These are phyloP conservation scores for Brachycybe producta DNA, from an alignment of 2,888 invertebrate genomes.

Conservation along the genomic window DNA sequence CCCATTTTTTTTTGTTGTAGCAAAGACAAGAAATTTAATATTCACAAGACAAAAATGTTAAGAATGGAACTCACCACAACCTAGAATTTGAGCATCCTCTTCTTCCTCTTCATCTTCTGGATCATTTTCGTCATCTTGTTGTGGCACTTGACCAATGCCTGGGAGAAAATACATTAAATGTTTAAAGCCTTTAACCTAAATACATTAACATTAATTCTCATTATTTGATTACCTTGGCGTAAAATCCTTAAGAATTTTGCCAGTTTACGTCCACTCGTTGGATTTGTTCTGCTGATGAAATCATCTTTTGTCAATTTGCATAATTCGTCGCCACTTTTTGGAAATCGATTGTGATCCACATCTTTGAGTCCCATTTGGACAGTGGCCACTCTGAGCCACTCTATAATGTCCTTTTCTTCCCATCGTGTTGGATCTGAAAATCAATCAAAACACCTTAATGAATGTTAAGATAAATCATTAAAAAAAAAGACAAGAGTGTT, in stretches of 20 bases:
- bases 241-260: conserved; percentile 4
- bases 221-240: conserved; percentile 7
- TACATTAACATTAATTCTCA: neutral
- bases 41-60: too few relatives aligned
- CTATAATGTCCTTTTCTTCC: conserved; percentile 2
- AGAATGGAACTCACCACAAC: too few relatives aligned
- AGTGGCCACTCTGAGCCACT: conserved; percentile 6
- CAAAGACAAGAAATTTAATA: too few relatives aligned
- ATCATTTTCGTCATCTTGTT: conserved; percentile 7
- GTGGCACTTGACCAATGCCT: conserved; percentile 15
- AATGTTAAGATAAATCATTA: too few relatives aligned
- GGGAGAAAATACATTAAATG: neutral
- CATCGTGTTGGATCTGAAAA: conserved; percentile 15
- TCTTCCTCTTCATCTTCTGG: too few relatives aligned
- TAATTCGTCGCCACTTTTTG: conserved; percentile 7
- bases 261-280: conserved; percentile 9
- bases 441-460: too few relatives aligned
- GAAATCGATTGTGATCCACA: conserved; percentile 2
- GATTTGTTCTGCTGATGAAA: conserved; percentile 9
- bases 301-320: conserved; percentile 9
- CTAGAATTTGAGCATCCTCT: too few relatives aligned
- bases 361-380: conserved; percentile 6
- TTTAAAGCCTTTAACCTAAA: neutral
- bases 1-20: neutral
- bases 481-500: too few relatives aligned